Percentiles rank a stretch among this genome's conserved stretches.
Conservation (phyloP, 2,797 vertebrate species). For the Phrynocephalus forsythii region DNA sequence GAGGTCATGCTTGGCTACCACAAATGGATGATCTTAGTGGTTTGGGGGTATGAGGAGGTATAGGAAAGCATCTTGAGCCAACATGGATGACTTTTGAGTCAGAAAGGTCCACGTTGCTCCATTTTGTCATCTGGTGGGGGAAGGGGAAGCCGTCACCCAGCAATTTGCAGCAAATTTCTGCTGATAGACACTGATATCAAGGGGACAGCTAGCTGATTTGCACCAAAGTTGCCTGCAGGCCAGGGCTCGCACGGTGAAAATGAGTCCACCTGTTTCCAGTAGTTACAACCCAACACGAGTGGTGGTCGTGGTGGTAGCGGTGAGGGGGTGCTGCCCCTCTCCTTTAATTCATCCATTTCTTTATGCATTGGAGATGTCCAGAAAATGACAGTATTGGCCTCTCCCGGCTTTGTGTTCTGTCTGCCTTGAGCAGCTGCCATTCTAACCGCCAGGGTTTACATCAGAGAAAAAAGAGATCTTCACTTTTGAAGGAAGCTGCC, state of each 20-base stretch:
- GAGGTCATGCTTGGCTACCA: neutral
- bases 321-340: neutral
- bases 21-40: no score
- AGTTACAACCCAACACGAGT: neutral
- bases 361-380: neutral
- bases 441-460: neutral
- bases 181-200: neutral
- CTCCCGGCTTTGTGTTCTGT: neutral
- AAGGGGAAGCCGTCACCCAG: neutral
- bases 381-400: neutral
- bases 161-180: neutral
- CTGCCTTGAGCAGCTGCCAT: neutral
- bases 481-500: neutral
- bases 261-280: neutral
- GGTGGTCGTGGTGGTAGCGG: no score
- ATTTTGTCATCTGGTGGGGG: neutral
- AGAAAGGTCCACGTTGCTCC: neutral
- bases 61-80: neutral
- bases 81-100: no score
- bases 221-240: neutral
- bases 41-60: neutral
- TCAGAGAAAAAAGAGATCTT: no score
- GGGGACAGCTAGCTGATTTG: neutral
- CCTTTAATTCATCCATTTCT: constrained; percentile 14
- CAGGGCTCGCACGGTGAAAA: neutral